Evolutionary conservation across 2,888 invertebrate species (phyloP).

Genomic region (Lasioglossum pauxillum): DNA sequence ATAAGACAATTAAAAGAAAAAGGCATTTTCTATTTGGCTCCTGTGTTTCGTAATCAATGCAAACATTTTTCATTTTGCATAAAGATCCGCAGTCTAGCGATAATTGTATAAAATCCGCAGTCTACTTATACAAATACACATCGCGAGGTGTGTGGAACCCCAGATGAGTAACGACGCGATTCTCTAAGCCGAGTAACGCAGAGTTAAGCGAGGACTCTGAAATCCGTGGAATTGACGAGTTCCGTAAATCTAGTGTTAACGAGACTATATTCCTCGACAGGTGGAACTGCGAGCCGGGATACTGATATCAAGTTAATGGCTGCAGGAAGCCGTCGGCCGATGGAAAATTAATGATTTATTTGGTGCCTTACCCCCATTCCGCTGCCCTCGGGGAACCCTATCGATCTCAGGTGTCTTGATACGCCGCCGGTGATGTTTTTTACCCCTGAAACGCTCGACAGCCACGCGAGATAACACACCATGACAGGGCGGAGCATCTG

Average conservation of each 20-base stretch:
- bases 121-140: background rate
- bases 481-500: constrained; percentile 20
- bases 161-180: background rate
- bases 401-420: constrained; percentile 79
- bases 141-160: background rate
- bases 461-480: constrained; percentile 37
- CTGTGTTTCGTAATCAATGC: too few species aligned
- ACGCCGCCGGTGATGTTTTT: constrained; percentile 78
- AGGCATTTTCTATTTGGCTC: too few species aligned
- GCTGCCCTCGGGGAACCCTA: constrained; percentile 80
- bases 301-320: constrained; percentile 35
- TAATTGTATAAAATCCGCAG: background rate
- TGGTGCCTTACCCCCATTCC: constrained; percentile 79
- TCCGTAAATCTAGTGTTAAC: constrained; percentile 6
- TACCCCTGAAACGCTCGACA: constrained; percentile 66
- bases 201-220: background rate
- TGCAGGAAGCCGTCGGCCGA: constrained; percentile 51
- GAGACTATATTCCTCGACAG: background rate
- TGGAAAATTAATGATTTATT: constrained; percentile 70
- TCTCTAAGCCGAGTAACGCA: background rate
- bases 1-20: too few species aligned
- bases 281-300: background rate
- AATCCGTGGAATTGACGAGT: background rate
- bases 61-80: too few species aligned
- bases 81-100: too few species aligned